Evolutionary conservation across 2,888 invertebrate species (phyloP), one percentile per base, ranked within the genome.

Genomic region (Drosophila affinis): DNA sequence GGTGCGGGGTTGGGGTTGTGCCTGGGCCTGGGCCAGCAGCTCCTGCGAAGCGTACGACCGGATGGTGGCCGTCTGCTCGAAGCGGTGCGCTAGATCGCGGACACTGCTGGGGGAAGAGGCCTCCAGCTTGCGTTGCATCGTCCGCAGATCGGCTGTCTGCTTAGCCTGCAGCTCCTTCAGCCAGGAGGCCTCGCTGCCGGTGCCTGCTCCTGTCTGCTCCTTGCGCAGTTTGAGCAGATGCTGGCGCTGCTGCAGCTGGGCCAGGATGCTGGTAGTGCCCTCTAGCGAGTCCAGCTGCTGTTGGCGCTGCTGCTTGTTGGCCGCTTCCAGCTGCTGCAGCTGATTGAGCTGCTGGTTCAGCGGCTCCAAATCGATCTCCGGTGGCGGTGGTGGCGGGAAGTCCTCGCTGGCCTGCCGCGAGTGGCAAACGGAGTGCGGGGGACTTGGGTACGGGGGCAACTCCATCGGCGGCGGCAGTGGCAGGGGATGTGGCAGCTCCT

Each of bases 341-440:
- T 93, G 93, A 73, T 93, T 92, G 9, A 94, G 90, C 90, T 95
- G 94, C 75, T 95, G 94, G 68, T 95, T 94, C 0, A 95, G 91
- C 0, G 94, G 94, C 24, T 94, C 94, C 72, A 96, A 92, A 76
- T 96, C 96, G 53, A 96, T 93, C 56, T 91, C 91, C 0, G 95
- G 95, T 0, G 95, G 95, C 1, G 96, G 95, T 0, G 97, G 97
- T 6, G 97, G 97, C 54, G 97, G 97, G 85, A 97, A 97, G 84
- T 97, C 97, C 92, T 97, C 97, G 91, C 97, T 97, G 0, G 96
- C 95, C 91, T 97, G 97, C 54, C 97, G 93, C 2, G 97, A 97
- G 91, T 97, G 97, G 61, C 95, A 94, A 0, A 94, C 95, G 0
- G 96, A 96, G 77, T 94, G 94, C 78, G 95, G 93, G 2, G 96